Evolutionary conservation across 2,113 vertebrate species (phyloP).

Genomic region (Astur gentilis): DNA sequence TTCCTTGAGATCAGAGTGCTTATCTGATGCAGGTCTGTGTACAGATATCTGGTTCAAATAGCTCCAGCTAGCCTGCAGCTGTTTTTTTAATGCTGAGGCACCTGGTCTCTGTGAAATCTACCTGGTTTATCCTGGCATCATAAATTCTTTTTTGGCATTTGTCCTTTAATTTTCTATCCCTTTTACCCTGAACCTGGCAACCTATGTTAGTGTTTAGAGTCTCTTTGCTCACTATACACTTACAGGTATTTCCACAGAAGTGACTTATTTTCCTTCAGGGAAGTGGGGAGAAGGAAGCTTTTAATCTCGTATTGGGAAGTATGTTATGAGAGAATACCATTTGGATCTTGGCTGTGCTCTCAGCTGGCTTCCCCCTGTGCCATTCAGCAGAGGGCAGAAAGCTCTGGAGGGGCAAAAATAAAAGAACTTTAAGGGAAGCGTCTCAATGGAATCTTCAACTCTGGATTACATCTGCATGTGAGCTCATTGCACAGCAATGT

Average conservation of each 20-base stretch:
- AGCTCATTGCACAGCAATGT: constrained; percentile 55
- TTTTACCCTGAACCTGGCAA: not conserved
- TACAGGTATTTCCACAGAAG: not conserved
- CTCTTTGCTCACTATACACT: not conserved
- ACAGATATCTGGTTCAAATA: not conserved
- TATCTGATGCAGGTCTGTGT: not conserved
- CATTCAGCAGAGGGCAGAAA: not conserved
- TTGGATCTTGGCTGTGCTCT: not conserved
- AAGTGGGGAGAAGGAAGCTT: not conserved
- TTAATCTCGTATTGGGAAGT: not conserved
- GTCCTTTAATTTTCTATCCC: not conserved
- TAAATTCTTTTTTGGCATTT: not conserved
- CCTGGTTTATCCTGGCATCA: not conserved
- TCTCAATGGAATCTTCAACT: not conserved
- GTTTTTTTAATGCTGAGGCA: not conserved
- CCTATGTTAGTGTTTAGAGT: not conserved
- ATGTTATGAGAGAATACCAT: not conserved
- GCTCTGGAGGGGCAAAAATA: constrained; percentile 9
- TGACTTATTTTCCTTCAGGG: not conserved
- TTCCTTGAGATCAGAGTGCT: not conserved
- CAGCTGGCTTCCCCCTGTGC: not conserved
- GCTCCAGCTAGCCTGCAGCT: not conserved
- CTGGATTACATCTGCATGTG: constrained; percentile 31
- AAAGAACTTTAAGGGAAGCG: not conserved
- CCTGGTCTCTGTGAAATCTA: not conserved